These are phyloP conservation scores for Nephrotoma flavescens DNA, from an alignment of 2,888 invertebrate species.

Conservation along the genomic window DNA sequence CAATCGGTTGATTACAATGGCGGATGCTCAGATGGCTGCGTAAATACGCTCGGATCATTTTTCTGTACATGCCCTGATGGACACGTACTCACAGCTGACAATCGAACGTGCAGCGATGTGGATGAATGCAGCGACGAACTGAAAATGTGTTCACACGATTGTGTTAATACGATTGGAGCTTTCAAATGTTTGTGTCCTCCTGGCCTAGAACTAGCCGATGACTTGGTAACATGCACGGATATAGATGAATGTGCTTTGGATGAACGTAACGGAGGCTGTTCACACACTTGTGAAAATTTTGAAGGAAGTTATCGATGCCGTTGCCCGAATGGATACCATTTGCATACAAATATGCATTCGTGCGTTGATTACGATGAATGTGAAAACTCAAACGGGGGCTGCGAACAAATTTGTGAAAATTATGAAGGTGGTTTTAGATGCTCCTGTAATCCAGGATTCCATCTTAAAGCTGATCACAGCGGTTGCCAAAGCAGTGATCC, in stretches of 20 bases:
- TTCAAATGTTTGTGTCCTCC: slow-evolving; percentile 31
- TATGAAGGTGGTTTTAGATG: slow-evolving; percentile 42
- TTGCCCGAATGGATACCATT: slow-evolving; percentile 31
- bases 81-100: slow-evolving; percentile 22
- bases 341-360: slow-evolving; percentile 29
- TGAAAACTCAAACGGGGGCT: slow-evolving; percentile 22
- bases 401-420: slow-evolving; percentile 22
- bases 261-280: slow-evolving; percentile 33
- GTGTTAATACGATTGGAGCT: slow-evolving; percentile 30
- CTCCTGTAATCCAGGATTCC: slow-evolving; percentile 31
- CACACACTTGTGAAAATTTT: slow-evolving; percentile 37
- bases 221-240: slow-evolving; percentile 13
- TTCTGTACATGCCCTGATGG: slow-evolving; percentile 36
- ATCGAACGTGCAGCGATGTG: slow-evolving; percentile 30
- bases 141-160: slow-evolving; percentile 33
- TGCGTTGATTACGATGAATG: slow-evolving; percentile 40
- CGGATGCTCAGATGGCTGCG: slow-evolving; percentile 25
- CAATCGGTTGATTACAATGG: slow-evolving; percentile 20
- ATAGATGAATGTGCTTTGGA: slow-evolving; percentile 20
- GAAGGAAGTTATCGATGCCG: slow-evolving; percentile 37
- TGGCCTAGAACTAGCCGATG: slow-evolving; percentile 21
- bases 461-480: slow-evolving; percentile 17
- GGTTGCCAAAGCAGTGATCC: slow-evolving; percentile 31
- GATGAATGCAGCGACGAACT: slow-evolving; percentile 30
- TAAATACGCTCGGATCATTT: slow-evolving; percentile 35